Conservation (phyloP, 2,113 vertebrate genomes). For the Formicarius rufipectus region DNA sequence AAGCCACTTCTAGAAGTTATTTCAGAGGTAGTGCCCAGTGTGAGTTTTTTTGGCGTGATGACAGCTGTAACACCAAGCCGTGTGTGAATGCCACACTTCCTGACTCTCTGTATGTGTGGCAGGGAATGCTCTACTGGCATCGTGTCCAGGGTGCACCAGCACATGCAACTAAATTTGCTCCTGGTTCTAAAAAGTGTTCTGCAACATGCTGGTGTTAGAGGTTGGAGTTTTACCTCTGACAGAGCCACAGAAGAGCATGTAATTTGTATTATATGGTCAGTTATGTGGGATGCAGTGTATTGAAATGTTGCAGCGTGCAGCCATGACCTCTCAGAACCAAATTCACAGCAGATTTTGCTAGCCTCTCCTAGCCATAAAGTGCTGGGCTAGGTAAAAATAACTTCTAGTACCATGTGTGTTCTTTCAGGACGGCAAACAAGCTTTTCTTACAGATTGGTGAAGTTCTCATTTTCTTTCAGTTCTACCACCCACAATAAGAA, state of each 20-base stretch:
- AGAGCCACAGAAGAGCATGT: background rate
- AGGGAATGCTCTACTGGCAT: background rate
- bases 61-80: background rate
- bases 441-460: background rate
- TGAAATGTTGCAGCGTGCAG: fast-evolving
- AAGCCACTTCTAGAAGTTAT: background rate
- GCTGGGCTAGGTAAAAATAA: background rate
- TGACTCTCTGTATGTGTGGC: fast-evolving
- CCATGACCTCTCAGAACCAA: background rate
- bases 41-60: background rate
- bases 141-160: background rate
- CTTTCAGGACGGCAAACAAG: background rate
- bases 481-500: background rate
- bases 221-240: background rate
- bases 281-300: background rate
- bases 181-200: background rate
- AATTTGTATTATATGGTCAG: background rate
- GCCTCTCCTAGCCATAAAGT: fast-evolving
- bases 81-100: background rate
- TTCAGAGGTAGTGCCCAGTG: background rate
- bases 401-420: background rate
- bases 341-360: background rate
- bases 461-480: background rate
- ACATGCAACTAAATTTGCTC: background rate
- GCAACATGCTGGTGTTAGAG: background rate